Percentiles rank a stretch among this genome's conserved stretches.
These are phyloP conservation scores for Enteromius radiatus DNA, from an alignment of 2,797 vertebrate genomes.

Conservation along the genomic window DNA sequence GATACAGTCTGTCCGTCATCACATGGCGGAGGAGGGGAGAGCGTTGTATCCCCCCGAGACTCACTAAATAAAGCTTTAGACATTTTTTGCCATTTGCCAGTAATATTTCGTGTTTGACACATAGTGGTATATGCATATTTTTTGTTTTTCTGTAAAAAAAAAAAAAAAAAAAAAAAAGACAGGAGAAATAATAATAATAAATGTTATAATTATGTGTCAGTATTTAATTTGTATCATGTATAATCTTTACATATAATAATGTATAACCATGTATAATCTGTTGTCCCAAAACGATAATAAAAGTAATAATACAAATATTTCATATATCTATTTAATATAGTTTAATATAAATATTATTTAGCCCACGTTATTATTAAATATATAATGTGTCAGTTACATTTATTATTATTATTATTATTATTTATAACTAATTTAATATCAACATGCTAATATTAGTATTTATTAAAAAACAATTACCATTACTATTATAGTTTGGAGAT, in stretches of 20 bases:
- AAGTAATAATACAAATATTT: neutral
- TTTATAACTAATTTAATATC: too few relatives aligned
- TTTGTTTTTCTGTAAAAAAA: neutral
- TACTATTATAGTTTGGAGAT: neutral
- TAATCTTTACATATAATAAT: too few relatives aligned
- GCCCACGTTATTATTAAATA: too few relatives aligned
- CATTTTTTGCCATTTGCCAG: neutral
- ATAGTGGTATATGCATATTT: neutral
- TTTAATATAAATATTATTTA: neutral
- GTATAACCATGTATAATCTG: too few relatives aligned
- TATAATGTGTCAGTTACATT: neutral
- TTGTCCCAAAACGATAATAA: neutral
- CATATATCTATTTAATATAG: too few relatives aligned
- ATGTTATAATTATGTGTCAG: neutral
- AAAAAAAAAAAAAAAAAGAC: neutral
- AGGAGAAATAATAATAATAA: neutral
- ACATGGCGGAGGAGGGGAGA: slow-evolving; percentile 62
- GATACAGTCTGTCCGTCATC: slow-evolving; percentile 66
- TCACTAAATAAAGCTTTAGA: slow-evolving; percentile 29
- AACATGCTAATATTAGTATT: too few relatives aligned
- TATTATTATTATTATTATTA: too few relatives aligned
- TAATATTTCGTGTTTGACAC: neutral
- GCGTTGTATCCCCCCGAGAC: slow-evolving; percentile 15
- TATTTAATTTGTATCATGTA: neutral
- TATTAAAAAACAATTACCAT: too few relatives aligned